Base-by-base conservation (phyloP, 1,140 invertebrate species). In the Ips typographus region DNA sequence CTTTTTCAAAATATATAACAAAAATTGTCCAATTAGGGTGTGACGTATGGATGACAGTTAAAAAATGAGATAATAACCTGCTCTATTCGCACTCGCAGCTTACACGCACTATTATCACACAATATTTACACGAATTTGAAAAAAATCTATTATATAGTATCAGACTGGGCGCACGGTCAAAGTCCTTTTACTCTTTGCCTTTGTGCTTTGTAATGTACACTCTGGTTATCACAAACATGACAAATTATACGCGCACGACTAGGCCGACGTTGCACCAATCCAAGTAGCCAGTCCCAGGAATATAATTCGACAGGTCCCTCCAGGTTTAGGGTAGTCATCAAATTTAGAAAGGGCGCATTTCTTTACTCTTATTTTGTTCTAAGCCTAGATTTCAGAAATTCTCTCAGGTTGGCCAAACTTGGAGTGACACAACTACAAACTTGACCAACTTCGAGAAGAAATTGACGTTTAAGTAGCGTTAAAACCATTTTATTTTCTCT, bases 121-220 rank as follows among this genome's bases (percentile, higher is more conserved):
- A 72, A 59, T 77, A 77, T 77, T 56, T 77, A 77, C 76, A 77
- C 70, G 65, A 72, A 72, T 72, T 74, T 72, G 71, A 74, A 73
- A 74, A 22, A 75, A 72, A 58, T 66, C 51, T 67, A 59, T 51
- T 59, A 22, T 22, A 22, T 22, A 22, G 22, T 22, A 22, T 22
- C 22, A 64, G 39, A 59, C 41, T 43, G 49, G 53, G 58, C 41
- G 67, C 68, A 73, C 71, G 44, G 36, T 70, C 64, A 71, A 73
- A 65, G 72, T 73, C 68, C 67, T 67, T 42, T 73, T 22, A 22
- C 73, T 57, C 73, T 63, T 63, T 72, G 65, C 68, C 65, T 71
- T 58, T 51, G 62, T 65, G 65, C 63, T 41, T 22, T 22, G 22
- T 22, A 68, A 71, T 72, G 51, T 68, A 67, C 61, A 72, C 43